These are phyloP conservation scores for Diacarnus erythraeanus DNA, from an alignment of 37 sponge, comb jelly and placozoan species.

Conservation along the genomic window DNA sequence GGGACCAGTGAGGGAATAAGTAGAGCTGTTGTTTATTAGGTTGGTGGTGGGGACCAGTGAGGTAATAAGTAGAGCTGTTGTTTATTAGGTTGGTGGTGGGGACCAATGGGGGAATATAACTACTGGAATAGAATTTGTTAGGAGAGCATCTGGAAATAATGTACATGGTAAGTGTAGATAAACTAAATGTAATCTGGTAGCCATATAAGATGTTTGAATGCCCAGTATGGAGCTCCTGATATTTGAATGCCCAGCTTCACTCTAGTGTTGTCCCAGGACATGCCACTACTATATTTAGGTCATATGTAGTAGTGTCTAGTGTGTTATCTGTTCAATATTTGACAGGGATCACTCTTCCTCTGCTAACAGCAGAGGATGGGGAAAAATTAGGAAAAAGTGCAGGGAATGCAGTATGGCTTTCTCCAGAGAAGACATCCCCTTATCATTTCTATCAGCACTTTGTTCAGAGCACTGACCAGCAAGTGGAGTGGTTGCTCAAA, in stretches of 20 bases:
- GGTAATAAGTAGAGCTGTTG: too few relatives aligned
- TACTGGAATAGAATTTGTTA: conserved; percentile 65
- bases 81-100: conserved; percentile 71
- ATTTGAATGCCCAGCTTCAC: too few relatives aligned
- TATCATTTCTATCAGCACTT: conserved; percentile 75
- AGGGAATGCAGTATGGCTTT: conserved; percentile 80
- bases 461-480: conserved; percentile 42
- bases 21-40: too few relatives aligned
- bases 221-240: too few relatives aligned
- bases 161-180: conserved; percentile 74
- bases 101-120: conserved; percentile 91
- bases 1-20: too few relatives aligned
- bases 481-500: conserved; percentile 47
- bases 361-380: conserved; percentile 55
- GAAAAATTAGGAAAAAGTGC: conserved; percentile 83
- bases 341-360: conserved; percentile 68
- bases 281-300: too few relatives aligned
- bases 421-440: conserved; percentile 56
- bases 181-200: too few relatives aligned
- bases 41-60: too few relatives aligned
- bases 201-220: too few relatives aligned
- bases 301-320: too few relatives aligned
- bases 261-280: too few relatives aligned
- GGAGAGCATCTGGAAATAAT: conserved; percentile 23
- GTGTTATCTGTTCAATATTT: not conserved